Conservation (phyloP, 30 jellyfish, hydroid and myxozoan genomes). For the Aurelia coerulea region DNA sequence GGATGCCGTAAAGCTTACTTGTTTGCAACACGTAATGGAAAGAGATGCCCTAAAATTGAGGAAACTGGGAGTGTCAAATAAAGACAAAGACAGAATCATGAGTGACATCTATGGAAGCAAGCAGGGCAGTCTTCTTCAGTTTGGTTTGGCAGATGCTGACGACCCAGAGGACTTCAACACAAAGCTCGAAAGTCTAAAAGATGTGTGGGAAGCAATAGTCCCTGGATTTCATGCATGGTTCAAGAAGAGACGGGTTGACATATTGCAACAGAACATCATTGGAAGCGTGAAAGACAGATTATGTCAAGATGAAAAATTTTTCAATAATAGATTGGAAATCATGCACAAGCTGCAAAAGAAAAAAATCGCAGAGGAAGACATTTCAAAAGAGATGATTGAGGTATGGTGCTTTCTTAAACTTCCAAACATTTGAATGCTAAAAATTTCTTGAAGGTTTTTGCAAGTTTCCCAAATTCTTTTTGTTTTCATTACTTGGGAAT, state of each 20-base stretch:
- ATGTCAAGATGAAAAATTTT: conserved; percentile 2
- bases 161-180: not conserved
- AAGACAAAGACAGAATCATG: not conserved
- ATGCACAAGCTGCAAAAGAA: conserved; percentile 40
- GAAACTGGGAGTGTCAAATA: too few species aligned
- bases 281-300: conserved; percentile 9
- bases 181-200: not conserved
- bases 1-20: conserved; percentile 16
- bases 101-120: conserved; percentile 14
- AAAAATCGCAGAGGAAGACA: conserved; percentile 25
- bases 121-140: too few species aligned
- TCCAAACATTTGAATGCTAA: conserved; percentile 7
- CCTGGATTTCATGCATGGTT: conserved; percentile 2
- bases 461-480: not conserved
- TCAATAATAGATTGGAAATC: not conserved
- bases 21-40: conserved; percentile 27
- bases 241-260: conserved; percentile 1
- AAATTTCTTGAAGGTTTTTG: conserved; percentile 9
- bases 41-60: not conserved
- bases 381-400: conserved; percentile 12
- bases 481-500: conserved; percentile 4
- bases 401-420: conserved; percentile 12
- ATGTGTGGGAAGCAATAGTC: conserved; percentile 10
- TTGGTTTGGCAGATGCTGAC: too few species aligned
- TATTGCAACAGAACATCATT: not conserved